Conservation (phyloP, 2,888 invertebrate species). For the Microctonus aethiopoides region DNA sequence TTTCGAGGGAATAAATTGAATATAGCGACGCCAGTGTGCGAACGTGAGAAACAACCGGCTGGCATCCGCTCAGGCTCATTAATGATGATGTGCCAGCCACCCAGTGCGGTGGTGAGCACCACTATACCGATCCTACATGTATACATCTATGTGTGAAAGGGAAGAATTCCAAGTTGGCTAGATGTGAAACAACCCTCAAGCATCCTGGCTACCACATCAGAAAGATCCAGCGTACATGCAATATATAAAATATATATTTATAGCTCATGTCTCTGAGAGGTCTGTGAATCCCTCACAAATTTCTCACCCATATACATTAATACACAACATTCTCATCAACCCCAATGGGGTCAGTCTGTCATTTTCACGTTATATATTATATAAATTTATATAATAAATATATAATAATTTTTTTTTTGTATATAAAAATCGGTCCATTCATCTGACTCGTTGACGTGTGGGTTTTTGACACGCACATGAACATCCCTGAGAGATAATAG, state of each 20-base stretch:
- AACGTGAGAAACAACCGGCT: conserved; percentile 62
- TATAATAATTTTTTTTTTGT: background rate
- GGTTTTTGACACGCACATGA: conserved; percentile 6
- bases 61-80: conserved; percentile 73
- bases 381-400: background rate
- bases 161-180: background rate
- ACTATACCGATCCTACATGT: conserved; percentile 31
- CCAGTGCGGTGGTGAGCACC: conserved; percentile 73
- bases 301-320: background rate
- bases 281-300: background rate
- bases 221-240: background rate
- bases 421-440: background rate
- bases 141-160: background rate
- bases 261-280: too few relatives aligned
- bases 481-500: background rate
- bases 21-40: conserved; percentile 59
- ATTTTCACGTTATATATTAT: background rate
- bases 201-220: conserved; percentile 10
- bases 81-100: conserved; percentile 84
- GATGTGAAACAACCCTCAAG: conserved; percentile 4
- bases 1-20: conserved; percentile 53
- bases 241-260: too few relatives aligned
- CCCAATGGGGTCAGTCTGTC: background rate
- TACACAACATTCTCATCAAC: background rate
- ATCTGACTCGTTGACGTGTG: conserved; percentile 9